Percentiles rank a stretch among this genome's conserved stretches.
Evolutionary conservation across 2,888 invertebrate species (phyloP).

Genomic region (Rhimphoctona megacephalus): DNA sequence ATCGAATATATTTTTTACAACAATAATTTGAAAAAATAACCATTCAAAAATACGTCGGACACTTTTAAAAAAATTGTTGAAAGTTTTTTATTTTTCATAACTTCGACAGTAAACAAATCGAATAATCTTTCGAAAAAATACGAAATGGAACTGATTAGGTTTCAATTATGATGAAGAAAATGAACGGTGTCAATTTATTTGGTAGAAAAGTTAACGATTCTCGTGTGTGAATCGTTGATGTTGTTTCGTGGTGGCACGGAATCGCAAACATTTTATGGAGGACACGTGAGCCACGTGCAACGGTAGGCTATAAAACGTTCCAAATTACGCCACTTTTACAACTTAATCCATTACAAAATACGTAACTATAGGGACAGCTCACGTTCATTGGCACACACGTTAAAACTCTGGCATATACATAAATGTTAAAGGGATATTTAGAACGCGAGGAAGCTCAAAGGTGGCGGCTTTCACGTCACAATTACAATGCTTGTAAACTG

Average conservation of each 20-base stretch:
- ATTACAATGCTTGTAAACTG: background rate
- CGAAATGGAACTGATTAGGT: background rate
- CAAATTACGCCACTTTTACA: slow-evolving; percentile 50
- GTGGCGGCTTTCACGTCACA: background rate
- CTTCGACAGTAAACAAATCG: background rate
- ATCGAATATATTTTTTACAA: background rate
- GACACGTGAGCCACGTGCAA: slow-evolving; percentile 16
- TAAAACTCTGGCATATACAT: background rate
- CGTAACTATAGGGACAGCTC: background rate
- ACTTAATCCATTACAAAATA: slow-evolving; percentile 61
- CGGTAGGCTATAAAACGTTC: slow-evolving; percentile 1
- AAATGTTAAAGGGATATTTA: background rate
- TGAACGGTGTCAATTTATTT: background rate
- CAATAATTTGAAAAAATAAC: background rate
- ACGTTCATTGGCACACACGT: background rate
- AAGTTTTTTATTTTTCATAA: background rate
- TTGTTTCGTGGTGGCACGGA: slow-evolving; percentile 2
- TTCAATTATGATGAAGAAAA: background rate
- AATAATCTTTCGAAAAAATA: background rate
- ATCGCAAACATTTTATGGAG: slow-evolving; percentile 29
- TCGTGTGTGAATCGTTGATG: background rate
- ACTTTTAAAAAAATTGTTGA: too few relatives aligned
- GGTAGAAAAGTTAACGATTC: background rate
- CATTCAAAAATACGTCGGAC: background rate
- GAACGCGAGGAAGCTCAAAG: background rate